These are phyloP conservation scores for Diabrotica undecimpunctata DNA, from an alignment of 1,140 invertebrate genomes.

Conservation along the genomic window DNA sequence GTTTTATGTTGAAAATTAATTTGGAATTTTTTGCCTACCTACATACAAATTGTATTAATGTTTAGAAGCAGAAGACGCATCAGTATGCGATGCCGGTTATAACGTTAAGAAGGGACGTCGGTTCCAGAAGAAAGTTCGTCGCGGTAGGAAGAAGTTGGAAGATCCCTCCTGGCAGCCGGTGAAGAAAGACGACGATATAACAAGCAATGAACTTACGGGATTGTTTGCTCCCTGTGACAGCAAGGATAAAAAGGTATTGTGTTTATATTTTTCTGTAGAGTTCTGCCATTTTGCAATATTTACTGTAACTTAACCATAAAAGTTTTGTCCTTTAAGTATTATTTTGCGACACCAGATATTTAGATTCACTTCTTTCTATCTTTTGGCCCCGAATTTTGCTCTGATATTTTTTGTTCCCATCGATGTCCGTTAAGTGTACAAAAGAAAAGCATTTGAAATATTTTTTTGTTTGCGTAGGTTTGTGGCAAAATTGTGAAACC, in stretches of 20 bases:
- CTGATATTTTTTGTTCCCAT: no score
- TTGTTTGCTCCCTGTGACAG: conserved; percentile 31
- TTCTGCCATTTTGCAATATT: background rate
- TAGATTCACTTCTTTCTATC: no score
- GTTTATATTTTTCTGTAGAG: background rate
- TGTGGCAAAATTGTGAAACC: conserved; percentile 42
- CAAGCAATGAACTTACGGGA: conserved; percentile 29
- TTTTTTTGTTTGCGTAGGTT: background rate
- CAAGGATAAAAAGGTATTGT: conserved; percentile 36
- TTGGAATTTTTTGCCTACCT: background rate
- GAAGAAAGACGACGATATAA: conserved; percentile 20
- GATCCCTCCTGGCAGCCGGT: conserved; percentile 9
- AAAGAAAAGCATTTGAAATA: no score
- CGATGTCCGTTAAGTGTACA: no score
- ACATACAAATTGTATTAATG: background rate
- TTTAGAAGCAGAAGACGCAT: conserved; percentile 53
- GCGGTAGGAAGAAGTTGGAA: conserved; percentile 21
- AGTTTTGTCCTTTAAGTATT: no score
- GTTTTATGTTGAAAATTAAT: background rate
- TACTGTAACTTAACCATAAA: no score
- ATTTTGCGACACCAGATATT: no score
- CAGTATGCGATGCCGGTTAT: conserved; percentile 54
- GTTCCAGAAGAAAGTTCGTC: conserved; percentile 26
- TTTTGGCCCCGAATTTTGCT: no score
- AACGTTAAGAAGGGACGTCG: conserved; percentile 46